Evolutionary conservation across 2,888 invertebrate genomes (phyloP), one percentile per base, ranked within the genome.

Genomic region (Lissonota sp.): DNA sequence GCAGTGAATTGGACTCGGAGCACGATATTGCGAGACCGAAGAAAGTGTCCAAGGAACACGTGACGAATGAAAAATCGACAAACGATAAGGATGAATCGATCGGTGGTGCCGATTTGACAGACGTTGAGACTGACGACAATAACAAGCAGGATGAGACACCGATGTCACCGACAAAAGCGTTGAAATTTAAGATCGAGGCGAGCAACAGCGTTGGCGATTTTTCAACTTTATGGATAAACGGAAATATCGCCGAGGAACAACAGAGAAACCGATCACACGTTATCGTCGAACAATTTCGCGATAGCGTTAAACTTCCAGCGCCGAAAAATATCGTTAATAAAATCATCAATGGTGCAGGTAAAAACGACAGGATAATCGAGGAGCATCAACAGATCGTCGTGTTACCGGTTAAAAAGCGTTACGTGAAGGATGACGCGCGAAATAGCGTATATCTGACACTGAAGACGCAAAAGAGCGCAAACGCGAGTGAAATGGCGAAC

Each of bases 361-460:
- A 60, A 6, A 58, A 60, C 7, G 46, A 37, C 1, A 66, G 72
- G 0, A 42, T 53, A 7, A 40, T 74, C n/a, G 79, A 86, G 0
- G 91, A 91, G 12, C 78, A 78, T 71, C 74, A 82, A 62, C 86
- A 88, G 42, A 84, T 88, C 26, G 84, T 92, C 0, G 85, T 92
- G 1, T 42, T 92, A n/a, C 89, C 92, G 12, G 88, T 89, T 3
- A 89, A 86, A 58, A 89, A 87, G 66, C 82, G 86, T 0, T 92
- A 92, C 76, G 76, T 91, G n/a, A 90, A 87, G 74, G 92, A 92
- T 70, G 85, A 89, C 0, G 84, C 91, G 44, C 82, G 86, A 40
- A 91, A 91, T 75, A 92, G 92, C 73, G 91, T 89, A 14, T 83
- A 91, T 69, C 87, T 91, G 14, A 92, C 91, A n/a, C 79, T 92